Base-by-base conservation (phyloP, 2,888 invertebrate genomes). In the Rotaria magnacalcarata region DNA sequence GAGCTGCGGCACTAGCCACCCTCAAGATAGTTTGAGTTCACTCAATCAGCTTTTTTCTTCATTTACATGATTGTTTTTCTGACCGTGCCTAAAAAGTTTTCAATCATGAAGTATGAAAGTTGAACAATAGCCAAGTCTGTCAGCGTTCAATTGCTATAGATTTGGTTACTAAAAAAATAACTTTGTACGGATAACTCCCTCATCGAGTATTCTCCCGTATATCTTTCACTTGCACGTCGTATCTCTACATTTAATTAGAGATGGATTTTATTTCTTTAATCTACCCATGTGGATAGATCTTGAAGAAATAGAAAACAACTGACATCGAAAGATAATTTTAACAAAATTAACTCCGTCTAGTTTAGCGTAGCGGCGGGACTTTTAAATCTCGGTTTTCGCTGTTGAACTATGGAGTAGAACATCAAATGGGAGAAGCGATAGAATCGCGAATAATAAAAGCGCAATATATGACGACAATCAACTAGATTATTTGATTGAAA, bases 71-170 rank as follows among this genome's bases (percentile, higher is more conserved):
- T 67, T 67, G 67, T 67, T 67, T 67, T 67, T 67, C 6, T 34
- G 67, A 67, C 67, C 16, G 67, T 67, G 67, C 34, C 27, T 34
- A 16, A 27, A 5, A 67, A 67, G 67, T 67, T 67, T 67, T 67
- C 67, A 67, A 34, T 67, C 67, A 67, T 67, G 67, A 67, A 67
- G 67, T 67, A 67, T 34, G 67, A 67, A 67, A 34, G 67, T 67
- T 67, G 67, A 67, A 67, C 27, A 67, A 67, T 67, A 67, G 16
- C 67, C 67, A 67, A 67, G 16, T 34, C 67, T 67, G 27, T 67
- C 67, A 34, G 67, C 34, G 67, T 16, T 67, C 16, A 34, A 67
- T 67, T 34, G 67, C 27, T 67, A 27, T 16, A 67, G 67, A 67
- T 34, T 67, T 67, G 67, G 67, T 67, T 67, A 19, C 5, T 16